Conservation (phyloP, 1,140 invertebrate genomes). For the Globodera rostochiensis region DNA sequence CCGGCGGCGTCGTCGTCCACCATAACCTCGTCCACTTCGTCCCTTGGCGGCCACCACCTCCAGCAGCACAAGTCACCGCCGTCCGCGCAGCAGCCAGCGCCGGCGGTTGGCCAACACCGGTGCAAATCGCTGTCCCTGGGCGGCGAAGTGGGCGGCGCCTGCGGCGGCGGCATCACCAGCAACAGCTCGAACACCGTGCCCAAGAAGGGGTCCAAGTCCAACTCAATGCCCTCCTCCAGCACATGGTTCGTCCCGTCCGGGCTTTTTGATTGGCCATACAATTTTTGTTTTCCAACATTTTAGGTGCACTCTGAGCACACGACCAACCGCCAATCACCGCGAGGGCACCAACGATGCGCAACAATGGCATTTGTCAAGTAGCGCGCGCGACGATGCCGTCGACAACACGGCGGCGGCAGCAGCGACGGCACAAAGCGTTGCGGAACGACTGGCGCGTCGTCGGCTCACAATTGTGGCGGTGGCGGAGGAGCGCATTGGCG, state of each 20-base stretch:
- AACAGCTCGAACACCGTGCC: neutral
- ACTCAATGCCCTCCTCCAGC: slow-evolving; percentile 20
- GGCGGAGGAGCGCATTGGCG: slow-evolving; percentile 33
- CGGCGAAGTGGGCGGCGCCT: neutral
- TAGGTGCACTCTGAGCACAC: slow-evolving; percentile 27
- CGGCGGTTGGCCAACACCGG: neutral
- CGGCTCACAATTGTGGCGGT: slow-evolving; percentile 43
- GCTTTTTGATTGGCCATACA: too few species aligned
- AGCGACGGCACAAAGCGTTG: neutral
- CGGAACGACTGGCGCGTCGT: slow-evolving; percentile 17
- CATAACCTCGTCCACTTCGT: neutral
- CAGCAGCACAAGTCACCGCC: too few species aligned
- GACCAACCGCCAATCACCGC: neutral
- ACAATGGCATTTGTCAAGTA: slow-evolving; percentile 8
- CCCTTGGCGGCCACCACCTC: neutral
- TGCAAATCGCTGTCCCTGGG: slow-evolving; percentile 1
- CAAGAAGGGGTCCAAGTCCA: neutral
- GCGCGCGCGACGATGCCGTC: too few species aligned
- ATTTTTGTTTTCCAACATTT: neutral
- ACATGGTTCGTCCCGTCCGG: slow-evolving; percentile 5
- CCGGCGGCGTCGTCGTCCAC: too few species aligned
- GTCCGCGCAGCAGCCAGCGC: neutral
- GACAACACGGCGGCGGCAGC: neutral
- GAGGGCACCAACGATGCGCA: neutral
- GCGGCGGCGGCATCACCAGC: neutral